Evolutionary conservation across 2,797 vertebrate species (phyloP).

Genomic region (Spizella passerina): DNA sequence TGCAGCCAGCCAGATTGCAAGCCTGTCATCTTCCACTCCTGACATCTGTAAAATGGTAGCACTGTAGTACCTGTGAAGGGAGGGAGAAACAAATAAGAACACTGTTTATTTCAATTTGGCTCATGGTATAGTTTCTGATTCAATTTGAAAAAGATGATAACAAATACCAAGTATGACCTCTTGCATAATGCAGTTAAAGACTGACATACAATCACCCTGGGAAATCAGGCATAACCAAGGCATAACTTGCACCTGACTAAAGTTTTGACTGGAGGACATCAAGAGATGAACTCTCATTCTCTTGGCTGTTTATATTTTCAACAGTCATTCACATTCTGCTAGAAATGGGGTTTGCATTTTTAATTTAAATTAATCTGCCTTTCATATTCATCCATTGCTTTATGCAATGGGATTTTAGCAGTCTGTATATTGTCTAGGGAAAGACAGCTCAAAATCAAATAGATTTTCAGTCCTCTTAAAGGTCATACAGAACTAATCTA

Average conservation of each 20-base stretch:
- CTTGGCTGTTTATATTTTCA: background rate
- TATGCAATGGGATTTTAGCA: background rate
- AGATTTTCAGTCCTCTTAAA: background rate
- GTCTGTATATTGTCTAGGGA: background rate
- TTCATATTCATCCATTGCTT: background rate
- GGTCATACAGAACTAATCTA: background rate
- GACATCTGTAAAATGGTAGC: conserved; percentile 99
- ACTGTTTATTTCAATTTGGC: background rate
- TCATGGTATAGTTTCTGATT: background rate
- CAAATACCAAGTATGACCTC: background rate
- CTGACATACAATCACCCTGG: background rate
- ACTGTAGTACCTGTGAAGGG: conserved; percentile 90
- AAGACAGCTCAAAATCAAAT: background rate
- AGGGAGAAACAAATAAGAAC: background rate
- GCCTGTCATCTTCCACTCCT: conserved; percentile 89
- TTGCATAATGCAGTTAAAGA: background rate
- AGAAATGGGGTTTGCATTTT: background rate
- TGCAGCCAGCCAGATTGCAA: conserved; percentile 95
- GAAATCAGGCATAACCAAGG: background rate
- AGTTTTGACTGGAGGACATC: background rate
- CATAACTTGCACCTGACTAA: background rate
- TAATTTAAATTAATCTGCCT: background rate
- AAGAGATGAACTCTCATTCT: background rate
- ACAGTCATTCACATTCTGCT: background rate
- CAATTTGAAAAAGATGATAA: background rate